Percentiles rank a stretch among this genome's conserved stretches.
These are phyloP conservation scores for Orchesellides sinensis DNA, from an alignment of 2,888 invertebrate species.

Conservation along the genomic window DNA sequence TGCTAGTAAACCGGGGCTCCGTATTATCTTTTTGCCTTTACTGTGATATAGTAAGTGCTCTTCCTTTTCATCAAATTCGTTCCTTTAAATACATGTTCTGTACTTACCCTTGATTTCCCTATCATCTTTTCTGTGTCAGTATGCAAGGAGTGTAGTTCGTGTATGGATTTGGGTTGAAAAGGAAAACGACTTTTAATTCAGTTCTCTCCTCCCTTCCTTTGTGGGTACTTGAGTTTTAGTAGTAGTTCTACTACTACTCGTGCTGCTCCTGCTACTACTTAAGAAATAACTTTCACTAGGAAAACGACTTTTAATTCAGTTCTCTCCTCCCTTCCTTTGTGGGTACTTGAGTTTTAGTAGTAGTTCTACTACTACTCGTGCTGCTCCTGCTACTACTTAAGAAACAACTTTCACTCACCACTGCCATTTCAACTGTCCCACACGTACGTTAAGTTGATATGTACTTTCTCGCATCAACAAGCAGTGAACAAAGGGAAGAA, in stretches of 20 bases:
- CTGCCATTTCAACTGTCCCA: conserved; percentile 45
- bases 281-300: conserved; percentile 48
- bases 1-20: background rate
- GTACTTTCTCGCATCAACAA: conserved; percentile 61
- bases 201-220: conserved; percentile 47
- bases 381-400: conserved; percentile 29
- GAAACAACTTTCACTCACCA: conserved; percentile 45
- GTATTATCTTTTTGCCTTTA: background rate
- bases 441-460: conserved; percentile 56
- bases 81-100: conserved; percentile 2
- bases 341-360: conserved; percentile 54
- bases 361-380: conserved; percentile 24
- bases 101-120: conserved; percentile 30
- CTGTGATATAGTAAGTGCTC: too few species aligned
- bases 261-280: conserved; percentile 25
- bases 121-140: conserved; percentile 52
- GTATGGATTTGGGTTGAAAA: conserved; percentile 54
- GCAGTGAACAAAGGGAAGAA: conserved; percentile 41
- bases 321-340: conserved; percentile 48
- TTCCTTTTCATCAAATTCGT: conserved; percentile 12
- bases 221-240: conserved; percentile 57
- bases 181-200: conserved; percentile 59
- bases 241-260: too few species aligned
- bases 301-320: conserved; percentile 38
- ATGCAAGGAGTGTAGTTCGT: conserved; percentile 53